These are phyloP conservation scores for Nilaparvata lugens DNA, from an alignment of 1,140 invertebrate species.

Conservation along the genomic window DNA sequence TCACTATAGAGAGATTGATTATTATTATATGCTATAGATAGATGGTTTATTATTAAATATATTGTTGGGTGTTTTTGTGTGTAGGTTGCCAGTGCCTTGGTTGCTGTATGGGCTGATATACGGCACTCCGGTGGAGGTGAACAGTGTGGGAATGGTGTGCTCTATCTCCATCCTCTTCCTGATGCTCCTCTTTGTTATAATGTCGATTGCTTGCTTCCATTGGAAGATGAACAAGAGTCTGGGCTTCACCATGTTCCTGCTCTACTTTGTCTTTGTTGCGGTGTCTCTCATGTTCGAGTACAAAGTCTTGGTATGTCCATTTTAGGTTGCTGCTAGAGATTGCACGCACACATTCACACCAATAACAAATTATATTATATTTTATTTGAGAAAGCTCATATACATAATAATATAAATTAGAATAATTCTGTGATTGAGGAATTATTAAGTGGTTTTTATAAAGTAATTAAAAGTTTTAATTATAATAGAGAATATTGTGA, in stretches of 20 bases:
- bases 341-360: constrained; percentile 7
- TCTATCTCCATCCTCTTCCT: constrained; percentile 93
- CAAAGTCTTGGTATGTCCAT: constrained; percentile 35
- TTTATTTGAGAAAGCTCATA: neutral
- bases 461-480: neutral
- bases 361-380: neutral
- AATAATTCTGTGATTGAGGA: neutral
- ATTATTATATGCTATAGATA: too few relatives aligned
- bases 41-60: too few relatives aligned
- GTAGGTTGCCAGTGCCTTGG: constrained; percentile 94
- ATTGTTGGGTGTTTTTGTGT: constrained; percentile 32
- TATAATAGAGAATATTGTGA: neutral
- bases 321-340: constrained; percentile 8
- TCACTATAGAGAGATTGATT: too few relatives aligned
- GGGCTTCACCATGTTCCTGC: constrained; percentile 91
- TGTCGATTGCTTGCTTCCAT: constrained; percentile 88
- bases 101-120: constrained; percentile 80
- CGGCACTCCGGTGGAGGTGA: constrained; percentile 73
- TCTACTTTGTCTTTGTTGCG: constrained; percentile 92
- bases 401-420: neutral
- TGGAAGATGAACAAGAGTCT: constrained; percentile 96
- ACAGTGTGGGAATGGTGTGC: constrained; percentile 92
- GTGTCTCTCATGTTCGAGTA: constrained; percentile 91
- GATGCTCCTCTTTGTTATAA: constrained; percentile 93
- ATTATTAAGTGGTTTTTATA: constrained; percentile 1